phyloP scores from a whole-genome alignment of 2,888 invertebrate genomes.

The Chromoteleia sp. region DNA sequence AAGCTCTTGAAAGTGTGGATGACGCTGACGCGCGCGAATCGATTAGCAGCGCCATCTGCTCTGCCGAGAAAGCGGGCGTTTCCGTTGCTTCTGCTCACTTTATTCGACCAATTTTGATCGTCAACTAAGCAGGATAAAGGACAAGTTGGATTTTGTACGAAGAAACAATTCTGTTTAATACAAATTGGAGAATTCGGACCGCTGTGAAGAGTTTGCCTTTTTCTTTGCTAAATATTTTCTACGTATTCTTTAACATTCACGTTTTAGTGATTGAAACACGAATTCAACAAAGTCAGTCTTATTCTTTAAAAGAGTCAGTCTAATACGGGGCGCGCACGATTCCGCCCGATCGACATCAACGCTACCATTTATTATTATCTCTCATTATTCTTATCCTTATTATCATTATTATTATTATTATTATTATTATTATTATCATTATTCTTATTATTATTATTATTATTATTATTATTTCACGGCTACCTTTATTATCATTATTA shows the following conservation, averaged over 20 bases:
- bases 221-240: constrained; percentile 62
- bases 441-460: constrained; percentile 58
- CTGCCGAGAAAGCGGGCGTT: background rate
- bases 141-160: constrained; percentile 21
- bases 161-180: constrained; percentile 27
- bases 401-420: constrained; percentile 61
- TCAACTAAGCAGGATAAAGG: constrained; percentile 18
- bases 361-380: constrained; percentile 77
- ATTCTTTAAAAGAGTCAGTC: constrained; percentile 58
- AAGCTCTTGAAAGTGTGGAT: background rate
- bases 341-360: constrained; percentile 75
- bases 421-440: constrained; percentile 75
- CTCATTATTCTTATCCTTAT: constrained; percentile 58
- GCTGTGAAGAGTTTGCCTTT: constrained; percentile 51
- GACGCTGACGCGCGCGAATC: constrained; percentile 18
- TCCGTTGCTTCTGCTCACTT: constrained; percentile 11
- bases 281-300: constrained; percentile 61
- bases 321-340: constrained; percentile 43
- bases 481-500: constrained; percentile 68
- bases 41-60: constrained; percentile 8
- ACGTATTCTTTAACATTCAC: constrained; percentile 74
- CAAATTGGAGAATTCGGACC: constrained; percentile 20
- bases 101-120: constrained; percentile 7
- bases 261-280: constrained; percentile 76
- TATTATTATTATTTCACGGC: constrained; percentile 63